A percentile compares a stretch with the other conserved stretches of the same genome.
These are phyloP conservation scores for Procambarus virginalis DNA, from an alignment of 1,140 invertebrate genomes.

Conservation along the genomic window DNA sequence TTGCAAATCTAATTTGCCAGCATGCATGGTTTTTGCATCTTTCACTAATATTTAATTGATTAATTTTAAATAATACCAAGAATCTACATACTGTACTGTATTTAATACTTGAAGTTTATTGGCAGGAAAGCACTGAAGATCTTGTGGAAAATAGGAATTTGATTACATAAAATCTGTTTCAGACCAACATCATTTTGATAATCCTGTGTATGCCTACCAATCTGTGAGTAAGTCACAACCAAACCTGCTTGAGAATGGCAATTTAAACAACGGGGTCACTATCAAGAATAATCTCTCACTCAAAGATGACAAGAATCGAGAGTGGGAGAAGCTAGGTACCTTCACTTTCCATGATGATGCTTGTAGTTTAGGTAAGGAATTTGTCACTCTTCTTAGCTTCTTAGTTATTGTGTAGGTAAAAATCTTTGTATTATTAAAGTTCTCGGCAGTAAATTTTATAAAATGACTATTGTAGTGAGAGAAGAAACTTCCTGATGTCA, in stretches of 20 bases:
- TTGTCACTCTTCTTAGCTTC: background rate
- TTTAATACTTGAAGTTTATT: background rate
- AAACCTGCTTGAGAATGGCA: conserved; percentile 64
- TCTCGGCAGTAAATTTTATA: no score
- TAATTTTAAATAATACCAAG: background rate
- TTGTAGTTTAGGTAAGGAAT: conserved; percentile 66
- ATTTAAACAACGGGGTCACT: conserved; percentile 66
- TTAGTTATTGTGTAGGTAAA: background rate
- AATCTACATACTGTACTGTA: background rate
- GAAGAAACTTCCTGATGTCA: no score
- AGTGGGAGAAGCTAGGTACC: conserved; percentile 70
- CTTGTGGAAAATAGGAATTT: background rate
- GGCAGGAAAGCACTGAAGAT: background rate
- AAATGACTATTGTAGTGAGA: no score
- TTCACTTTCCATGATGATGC: conserved; percentile 70
- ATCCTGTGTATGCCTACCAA: conserved; percentile 86
- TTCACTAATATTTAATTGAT: background rate
- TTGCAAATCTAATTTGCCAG: no score
- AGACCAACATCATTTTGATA: conserved; percentile 93
- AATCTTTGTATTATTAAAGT: background rate
- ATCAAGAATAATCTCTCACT: conserved; percentile 69
- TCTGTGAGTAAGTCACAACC: conserved; percentile 68
- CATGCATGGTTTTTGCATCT: no score
- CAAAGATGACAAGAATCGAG: conserved; percentile 69
- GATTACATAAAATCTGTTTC: conserved; percentile 37